Base-by-base conservation (phyloP, 2,113 vertebrate genomes). In the Motacilla tschutschensis region DNA sequence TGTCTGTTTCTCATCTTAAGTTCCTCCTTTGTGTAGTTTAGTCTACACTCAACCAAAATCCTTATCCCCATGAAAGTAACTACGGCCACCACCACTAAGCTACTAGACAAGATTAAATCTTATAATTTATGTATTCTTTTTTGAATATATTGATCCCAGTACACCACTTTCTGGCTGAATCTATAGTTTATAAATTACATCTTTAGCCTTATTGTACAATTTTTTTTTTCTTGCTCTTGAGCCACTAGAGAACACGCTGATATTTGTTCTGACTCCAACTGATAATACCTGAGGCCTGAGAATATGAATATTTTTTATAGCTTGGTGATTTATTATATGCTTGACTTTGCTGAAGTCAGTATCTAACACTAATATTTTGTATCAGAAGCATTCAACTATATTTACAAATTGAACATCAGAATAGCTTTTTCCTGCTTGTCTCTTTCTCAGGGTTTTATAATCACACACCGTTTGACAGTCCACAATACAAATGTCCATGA, bases 121-220 rank as follows among this genome's bases (percentile, higher is more conserved):
- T 72, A 12, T 47, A 85, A 87, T 79, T 83, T 80, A 87, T 64
- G 33, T 88, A 86, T 79, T 69, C 21, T 72, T 85, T 73, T 79
- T 69, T 82, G 31, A 88, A 89, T 66, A 75, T 57, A 89, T 72
- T 81, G 64, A 89, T 92, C 46, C 29, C 43, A 72, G 46, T 38
- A 54, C 26, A 81, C 60, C 51, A 62, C 24, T 79, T 87, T 50
- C 76, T 93, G 47, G 17, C 44, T 67, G 35, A 51, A 89, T 69
- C 54, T 74, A 40, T 57, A 47, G 26, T 79, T 87, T 77, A 75
- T 76, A 82, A 90, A 78, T 74, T 64, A 62, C 29, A 12, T 80
- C 46, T 87, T 88, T 70, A 93, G 48, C 12, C 21, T 48, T 74
- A 50, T 63, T 79, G 44, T 62, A 74, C 35, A 65, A 90, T 54